Evolutionary conservation across 2,888 invertebrate genomes (phyloP).

Genomic region (Anthophora plumipes): DNA sequence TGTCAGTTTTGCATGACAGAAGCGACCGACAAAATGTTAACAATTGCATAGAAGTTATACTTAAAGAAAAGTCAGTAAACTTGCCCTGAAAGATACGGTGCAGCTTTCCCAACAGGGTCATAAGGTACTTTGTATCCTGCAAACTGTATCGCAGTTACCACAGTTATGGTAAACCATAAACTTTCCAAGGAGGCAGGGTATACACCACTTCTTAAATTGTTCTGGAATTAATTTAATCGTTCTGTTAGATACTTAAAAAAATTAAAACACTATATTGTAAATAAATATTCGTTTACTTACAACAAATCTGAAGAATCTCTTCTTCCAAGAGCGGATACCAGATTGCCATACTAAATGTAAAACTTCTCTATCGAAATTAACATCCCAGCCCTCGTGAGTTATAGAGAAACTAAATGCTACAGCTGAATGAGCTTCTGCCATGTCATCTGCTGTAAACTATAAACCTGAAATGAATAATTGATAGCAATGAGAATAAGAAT

Average conservation of each 20-base stretch:
- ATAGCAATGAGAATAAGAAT: not conserved
- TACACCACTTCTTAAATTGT: constrained; percentile 97
- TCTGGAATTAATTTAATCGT: constrained; percentile 87
- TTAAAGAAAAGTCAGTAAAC: constrained; percentile 66
- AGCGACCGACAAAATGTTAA: too few species aligned
- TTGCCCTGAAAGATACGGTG: constrained; percentile 91
- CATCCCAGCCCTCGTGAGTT: constrained; percentile 99
- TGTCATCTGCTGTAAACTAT: constrained; percentile 82
- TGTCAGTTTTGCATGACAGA: too few species aligned
- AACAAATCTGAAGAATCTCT: constrained; percentile 94
- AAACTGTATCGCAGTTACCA: constrained; percentile 92
- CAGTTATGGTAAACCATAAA: constrained; percentile 92
- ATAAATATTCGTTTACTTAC: constrained; percentile 86
- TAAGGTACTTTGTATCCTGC: constrained; percentile 93
- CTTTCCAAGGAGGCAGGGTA: constrained; percentile 98
- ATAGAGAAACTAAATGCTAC: constrained; percentile 99
- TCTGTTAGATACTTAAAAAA: constrained; percentile 39
- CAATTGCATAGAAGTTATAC: not conserved
- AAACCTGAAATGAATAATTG: constrained; percentile 29
- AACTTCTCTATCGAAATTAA: constrained; percentile 98
- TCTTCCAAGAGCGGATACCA: constrained; percentile 97
- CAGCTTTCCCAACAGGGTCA: constrained; percentile 91
- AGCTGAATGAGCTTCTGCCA: constrained; percentile 99
- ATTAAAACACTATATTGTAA: constrained; percentile 16
- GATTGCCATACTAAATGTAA: constrained; percentile 97